Percentiles rank a stretch among this genome's conserved stretches.
Conservation (phyloP, 1,140 invertebrate genomes). For the Aphis craccivora region DNA sequence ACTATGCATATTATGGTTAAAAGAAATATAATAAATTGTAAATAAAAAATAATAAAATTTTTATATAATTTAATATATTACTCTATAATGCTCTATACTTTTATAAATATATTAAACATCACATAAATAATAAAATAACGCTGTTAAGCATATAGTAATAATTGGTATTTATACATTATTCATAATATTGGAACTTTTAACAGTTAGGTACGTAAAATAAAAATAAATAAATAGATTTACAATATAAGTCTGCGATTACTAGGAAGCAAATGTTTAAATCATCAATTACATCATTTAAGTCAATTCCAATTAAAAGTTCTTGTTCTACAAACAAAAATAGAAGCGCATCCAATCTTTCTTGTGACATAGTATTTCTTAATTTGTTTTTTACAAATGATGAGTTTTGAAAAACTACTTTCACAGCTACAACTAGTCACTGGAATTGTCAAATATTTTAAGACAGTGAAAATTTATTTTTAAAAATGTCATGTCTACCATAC, state of each 20-base stretch:
- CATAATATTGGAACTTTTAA: no score
- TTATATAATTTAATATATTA: no score
- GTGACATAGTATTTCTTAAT: slow-evolving; percentile 18
- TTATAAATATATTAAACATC: no score
- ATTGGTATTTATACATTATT: no score
- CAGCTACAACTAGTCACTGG: slow-evolving; percentile 42
- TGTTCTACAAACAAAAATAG: slow-evolving; percentile 36
- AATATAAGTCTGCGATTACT: slow-evolving; percentile 8
- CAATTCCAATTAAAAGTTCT: neutral
- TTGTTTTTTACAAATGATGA: slow-evolving; percentile 40
- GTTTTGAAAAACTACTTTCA: slow-evolving; percentile 40
- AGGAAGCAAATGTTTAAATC: slow-evolving; percentile 1
- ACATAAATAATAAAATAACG: no score
- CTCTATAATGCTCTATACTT: no score
- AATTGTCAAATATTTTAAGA: slow-evolving; percentile 33
- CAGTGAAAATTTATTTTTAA: neutral
- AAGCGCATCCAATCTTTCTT: slow-evolving; percentile 41
- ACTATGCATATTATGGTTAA: no score
- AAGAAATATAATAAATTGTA: no score
- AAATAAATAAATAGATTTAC: no score
- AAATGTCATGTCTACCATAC: slow-evolving; percentile 13
- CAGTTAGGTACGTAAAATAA: no score
- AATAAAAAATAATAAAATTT: no score
- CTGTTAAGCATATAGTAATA: no score
- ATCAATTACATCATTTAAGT: neutral